Conservation (phyloP, 2,888 invertebrate genomes). For the Nesidiocoris tenuis region DNA sequence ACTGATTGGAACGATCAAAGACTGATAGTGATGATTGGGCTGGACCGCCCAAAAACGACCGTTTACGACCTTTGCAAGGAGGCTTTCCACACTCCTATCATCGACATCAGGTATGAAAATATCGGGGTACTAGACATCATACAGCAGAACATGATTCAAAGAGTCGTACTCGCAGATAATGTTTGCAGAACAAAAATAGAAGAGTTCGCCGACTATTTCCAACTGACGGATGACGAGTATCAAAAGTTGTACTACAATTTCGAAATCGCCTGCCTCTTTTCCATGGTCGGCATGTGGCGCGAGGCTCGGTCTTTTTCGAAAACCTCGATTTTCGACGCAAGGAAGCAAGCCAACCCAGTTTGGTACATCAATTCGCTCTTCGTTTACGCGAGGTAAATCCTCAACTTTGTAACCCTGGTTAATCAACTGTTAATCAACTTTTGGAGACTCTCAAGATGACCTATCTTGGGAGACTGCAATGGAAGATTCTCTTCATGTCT, state of each 20-base stretch:
- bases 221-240: constrained; percentile 25
- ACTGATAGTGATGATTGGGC: constrained; percentile 29
- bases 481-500: background rate
- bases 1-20: constrained; percentile 31
- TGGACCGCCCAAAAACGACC: constrained; percentile 14
- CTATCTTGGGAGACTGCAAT: too few species aligned
- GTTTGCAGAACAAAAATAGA: constrained; percentile 24
- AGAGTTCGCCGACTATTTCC: constrained; percentile 23
- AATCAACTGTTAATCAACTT: too few species aligned
- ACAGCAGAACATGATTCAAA: too few species aligned
- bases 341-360: constrained; percentile 32
- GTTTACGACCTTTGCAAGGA: constrained; percentile 30
- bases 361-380: constrained; percentile 40
- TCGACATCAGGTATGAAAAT: constrained; percentile 33
- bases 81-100: constrained; percentile 26
- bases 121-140: too few species aligned
- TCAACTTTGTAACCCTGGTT: too few species aligned
- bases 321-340: constrained; percentile 25
- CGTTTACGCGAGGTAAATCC: constrained; percentile 27
- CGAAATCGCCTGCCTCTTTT: constrained; percentile 36
- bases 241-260: constrained; percentile 40
- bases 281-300: constrained; percentile 24
- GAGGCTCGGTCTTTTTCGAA: constrained; percentile 28
- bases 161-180: too few species aligned
- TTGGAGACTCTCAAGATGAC: too few species aligned